Conservation (phyloP, 2,797 vertebrate species). For the Phalanger gymnotis region DNA sequence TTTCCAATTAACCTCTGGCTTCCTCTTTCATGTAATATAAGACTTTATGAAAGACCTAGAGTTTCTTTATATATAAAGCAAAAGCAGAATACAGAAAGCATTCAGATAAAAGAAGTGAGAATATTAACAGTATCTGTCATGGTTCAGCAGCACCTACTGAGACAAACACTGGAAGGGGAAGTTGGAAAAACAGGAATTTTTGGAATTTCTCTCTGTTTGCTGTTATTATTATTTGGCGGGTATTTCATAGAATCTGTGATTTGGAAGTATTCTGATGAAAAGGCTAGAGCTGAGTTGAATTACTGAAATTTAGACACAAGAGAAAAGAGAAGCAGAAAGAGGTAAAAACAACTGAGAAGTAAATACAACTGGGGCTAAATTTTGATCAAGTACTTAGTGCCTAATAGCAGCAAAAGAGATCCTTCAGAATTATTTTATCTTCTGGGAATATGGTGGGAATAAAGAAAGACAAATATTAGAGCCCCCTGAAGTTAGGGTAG, state of each 20-base stretch:
- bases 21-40: neutral
- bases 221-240: neutral
- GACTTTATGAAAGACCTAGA: neutral
- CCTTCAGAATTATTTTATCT: neutral
- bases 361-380: neutral
- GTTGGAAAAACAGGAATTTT: neutral
- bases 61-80: neutral
- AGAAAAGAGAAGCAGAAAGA: neutral
- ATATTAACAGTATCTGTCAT: neutral
- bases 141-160: neutral
- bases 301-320: neutral
- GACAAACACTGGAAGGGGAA: neutral
- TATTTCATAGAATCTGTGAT: neutral
- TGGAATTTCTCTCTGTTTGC: neutral
- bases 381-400: neutral
- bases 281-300: neutral
- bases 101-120: neutral
- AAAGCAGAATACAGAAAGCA: neutral
- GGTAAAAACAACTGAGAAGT: neutral
- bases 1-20: neutral
- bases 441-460: neutral
- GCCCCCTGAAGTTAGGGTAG: neutral
- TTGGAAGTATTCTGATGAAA: neutral
- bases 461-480: neutral
- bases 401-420: neutral